Base-by-base conservation (phyloP, 2,113 vertebrate genomes). In the Pachyramphus minor region DNA sequence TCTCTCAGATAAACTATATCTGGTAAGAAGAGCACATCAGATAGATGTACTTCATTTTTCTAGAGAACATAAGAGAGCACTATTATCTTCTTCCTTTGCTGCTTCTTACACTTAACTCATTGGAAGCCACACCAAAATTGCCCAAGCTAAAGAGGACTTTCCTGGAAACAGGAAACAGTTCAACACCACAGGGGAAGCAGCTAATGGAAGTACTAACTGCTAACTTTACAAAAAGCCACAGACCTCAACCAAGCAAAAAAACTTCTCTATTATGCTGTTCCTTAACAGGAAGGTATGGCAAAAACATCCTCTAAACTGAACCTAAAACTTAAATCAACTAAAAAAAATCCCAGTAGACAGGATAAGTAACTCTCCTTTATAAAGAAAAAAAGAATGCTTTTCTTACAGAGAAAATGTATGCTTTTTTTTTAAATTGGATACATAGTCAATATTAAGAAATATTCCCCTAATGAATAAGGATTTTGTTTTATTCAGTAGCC, bases 191-290 rank as follows among this genome's bases (percentile, higher is more conserved):
- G 18, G 42, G 41, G n/a, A 81, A 77, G 44, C 14, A 41, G 56
- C 42, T 91, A 81, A 91, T 78, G 47, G 69, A 87, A 63, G 16
- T 8, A 71, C 14, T 77, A 47, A 67, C 30, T 50, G 25, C 9
- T 35, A 49, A 15, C 27, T 77, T 30, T 31, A 35, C 39, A 78
- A 74, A 91, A 84, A 39, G 21, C 60, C 37, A 35, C 2, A 72
- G 39, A 67, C 23, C 33, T 69, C 45, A 87, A 76, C 8, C 18
- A 85, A 79, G 23, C 0, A 16, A 58, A 85, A 74, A 30, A 14
- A 12, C 11, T 11, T 17, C 1, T 6, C 5, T 6, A 63, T 14
- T 41, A n/a, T 1, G 1, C 18, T 58, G 8, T 17, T 64, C 55
- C 55, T 67, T 44, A 39, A 59, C 8, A 68, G 30, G 64, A 64